Base-by-base conservation (phyloP, 2,888 invertebrate genomes). In the Stenichneumon culpator region DNA sequence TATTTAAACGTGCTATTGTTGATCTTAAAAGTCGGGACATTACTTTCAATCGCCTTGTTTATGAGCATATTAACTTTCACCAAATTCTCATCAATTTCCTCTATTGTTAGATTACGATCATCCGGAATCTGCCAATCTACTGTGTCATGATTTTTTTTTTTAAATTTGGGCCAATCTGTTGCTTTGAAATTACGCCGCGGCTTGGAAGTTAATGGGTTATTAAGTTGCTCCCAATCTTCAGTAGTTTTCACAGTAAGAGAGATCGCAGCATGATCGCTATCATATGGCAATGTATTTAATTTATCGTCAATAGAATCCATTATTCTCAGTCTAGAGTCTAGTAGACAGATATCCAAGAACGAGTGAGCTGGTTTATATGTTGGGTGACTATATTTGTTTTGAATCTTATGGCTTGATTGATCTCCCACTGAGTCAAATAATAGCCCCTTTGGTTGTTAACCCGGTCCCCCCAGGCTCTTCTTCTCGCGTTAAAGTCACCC, bases 191-290 rank as follows among this genome's bases (percentile, higher is more conserved):
- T 47, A 9, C 3, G 14, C 0, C 47, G 11, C 14, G 47, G 47
- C 3, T 50, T 65, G 4, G 0, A 16, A 7, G 47, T 2, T 11
- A n/a, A 0, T 2, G 19, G 5, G 9, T 67, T 19, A 4, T 0
- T 9, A 0, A 7, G 3, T 1, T 44, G 22, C 14, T 7, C 14
- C 4, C 16, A 14, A 14, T 47, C 68, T 7, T 25, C 22, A 0
- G 25, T 22, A 6, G 19, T 16, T 14, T 25, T 11, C 0, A 69
- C 25, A 16, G 32, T 19, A 22, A 78, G 52, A 1, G 22, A n/a
- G 3, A 68, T 19, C 2, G 78, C 78, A 5, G 47, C 4, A 22
- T 78, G 36, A 19, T 78, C 78, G 4, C 78, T 78, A 28, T 68
- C 78, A 25, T 78, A 68, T 6, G 52, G 54, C 14, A 50, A 6